Evolutionary conservation across 1,140 invertebrate species (phyloP).

Genomic region (Lasaia peninsularis): DNA sequence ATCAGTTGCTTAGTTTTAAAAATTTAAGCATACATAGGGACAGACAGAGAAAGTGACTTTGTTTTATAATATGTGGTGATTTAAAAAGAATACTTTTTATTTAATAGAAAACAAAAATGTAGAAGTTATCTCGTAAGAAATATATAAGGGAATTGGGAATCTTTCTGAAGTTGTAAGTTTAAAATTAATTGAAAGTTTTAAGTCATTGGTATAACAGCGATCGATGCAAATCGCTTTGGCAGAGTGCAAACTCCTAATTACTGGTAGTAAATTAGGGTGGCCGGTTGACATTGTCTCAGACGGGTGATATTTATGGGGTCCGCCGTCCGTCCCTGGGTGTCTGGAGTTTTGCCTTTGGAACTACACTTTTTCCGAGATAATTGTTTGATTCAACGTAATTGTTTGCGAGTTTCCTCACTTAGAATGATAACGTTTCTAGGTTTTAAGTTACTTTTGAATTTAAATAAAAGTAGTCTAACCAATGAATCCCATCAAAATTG

Average conservation of each 20-base stretch:
- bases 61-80: no score
- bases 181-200: constrained; percentile 13
- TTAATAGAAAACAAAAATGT: no score
- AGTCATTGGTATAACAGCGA: constrained; percentile 36
- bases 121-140: neutral
- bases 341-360: constrained; percentile 4
- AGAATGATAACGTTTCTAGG: no score
- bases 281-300: constrained; percentile 73
- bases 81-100: no score
- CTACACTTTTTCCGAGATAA: constrained; percentile 5
- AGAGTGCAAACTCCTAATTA: constrained; percentile 77
- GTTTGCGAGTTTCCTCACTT: no score
- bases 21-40: no score
- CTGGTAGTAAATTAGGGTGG: constrained; percentile 74
- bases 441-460: no score
- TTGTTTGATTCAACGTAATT: no score
- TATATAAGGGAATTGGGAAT: neutral
- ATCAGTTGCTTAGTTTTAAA: no score
- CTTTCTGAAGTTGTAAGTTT: neutral
- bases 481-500: no score
- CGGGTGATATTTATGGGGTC: constrained; percentile 66
- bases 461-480: no score
- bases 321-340: constrained; percentile 25
- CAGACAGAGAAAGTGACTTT: no score
- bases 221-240: constrained; percentile 76